phyloP scores from a whole-genome alignment of 2,113 vertebrate species.

The Thomomys bottae region DNA sequence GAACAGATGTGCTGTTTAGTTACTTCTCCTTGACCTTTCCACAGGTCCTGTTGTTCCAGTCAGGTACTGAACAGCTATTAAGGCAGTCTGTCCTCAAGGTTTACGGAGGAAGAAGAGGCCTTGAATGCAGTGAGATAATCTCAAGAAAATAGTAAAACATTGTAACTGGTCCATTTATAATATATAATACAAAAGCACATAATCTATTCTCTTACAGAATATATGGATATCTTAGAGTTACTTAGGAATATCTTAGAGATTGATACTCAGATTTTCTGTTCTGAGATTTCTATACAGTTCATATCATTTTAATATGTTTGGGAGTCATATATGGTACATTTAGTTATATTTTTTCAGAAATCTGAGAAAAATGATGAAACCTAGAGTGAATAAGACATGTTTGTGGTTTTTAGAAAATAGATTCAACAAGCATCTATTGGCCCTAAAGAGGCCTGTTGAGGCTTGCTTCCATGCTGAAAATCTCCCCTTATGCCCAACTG shows the following conservation, averaged over 20 bases:
- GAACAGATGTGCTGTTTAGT: conserved; percentile 65
- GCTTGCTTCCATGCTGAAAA: not conserved
- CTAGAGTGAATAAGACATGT: not conserved
- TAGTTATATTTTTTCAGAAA: not conserved
- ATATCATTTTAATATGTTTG: not conserved
- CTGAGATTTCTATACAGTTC: not conserved
- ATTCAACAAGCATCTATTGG: not conserved
- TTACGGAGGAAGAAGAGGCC: conserved; percentile 35
- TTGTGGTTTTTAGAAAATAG: not conserved
- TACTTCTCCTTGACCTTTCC: conserved; percentile 71
- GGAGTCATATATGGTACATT: no score
- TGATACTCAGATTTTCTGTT: not conserved
- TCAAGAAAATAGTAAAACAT: no score
- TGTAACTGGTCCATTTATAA: no score
- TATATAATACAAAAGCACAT: no score
- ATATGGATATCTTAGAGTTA: no score
- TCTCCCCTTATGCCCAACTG: not conserved
- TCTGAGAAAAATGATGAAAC: not conserved
- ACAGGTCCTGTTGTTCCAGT: conserved; percentile 64
- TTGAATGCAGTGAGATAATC: not conserved
- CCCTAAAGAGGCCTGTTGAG: not conserved
- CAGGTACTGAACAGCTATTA: conserved; percentile 64
- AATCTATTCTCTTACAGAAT: no score
- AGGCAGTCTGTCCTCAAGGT: conserved; percentile 59
- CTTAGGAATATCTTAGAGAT: not conserved